Percentiles rank a stretch among this genome's conserved stretches.
These are phyloP conservation scores for Tetragonisca angustula DNA, from an alignment of 2,888 invertebrate species.

Conservation along the genomic window DNA sequence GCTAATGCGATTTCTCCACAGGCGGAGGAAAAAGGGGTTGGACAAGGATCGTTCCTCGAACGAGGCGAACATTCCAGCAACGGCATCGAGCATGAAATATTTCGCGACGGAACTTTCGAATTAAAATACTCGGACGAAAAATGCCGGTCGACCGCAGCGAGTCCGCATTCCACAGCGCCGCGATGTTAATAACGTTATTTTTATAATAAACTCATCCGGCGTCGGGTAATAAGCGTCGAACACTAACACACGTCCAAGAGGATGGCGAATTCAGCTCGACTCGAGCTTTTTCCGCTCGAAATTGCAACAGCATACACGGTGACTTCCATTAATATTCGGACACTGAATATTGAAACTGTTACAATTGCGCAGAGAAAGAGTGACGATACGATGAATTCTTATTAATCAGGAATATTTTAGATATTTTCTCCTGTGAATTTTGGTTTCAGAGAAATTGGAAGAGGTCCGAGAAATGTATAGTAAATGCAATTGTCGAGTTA, in stretches of 20 bases:
- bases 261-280: neutral
- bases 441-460: too few relatives aligned
- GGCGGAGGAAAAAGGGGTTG: neutral
- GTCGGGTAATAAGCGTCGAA: slow-evolving; percentile 11
- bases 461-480: too few relatives aligned
- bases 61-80: slow-evolving; percentile 25
- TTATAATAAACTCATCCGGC: slow-evolving; percentile 20
- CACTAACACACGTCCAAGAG: neutral
- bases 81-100: slow-evolving; percentile 34
- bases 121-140: slow-evolving; percentile 58
- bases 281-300: slow-evolving; percentile 19
- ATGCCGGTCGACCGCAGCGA: slow-evolving; percentile 11
- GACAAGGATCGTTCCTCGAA: slow-evolving; percentile 32
- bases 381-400: too few relatives aligned
- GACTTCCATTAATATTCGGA: too few relatives aligned
- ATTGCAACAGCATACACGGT: neutral
- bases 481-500: too few relatives aligned
- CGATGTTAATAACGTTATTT: slow-evolving; percentile 34
- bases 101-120: slow-evolving; percentile 45
- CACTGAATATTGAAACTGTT: too few relatives aligned
- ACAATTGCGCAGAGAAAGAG: too few relatives aligned
- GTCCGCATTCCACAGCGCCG: slow-evolving; percentile 10
- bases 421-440: too few relatives aligned
- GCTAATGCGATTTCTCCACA: neutral
- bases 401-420: too few relatives aligned